Percentiles rank a stretch among this genome's conserved stretches.
These are phyloP conservation scores for Cyrtonyx montezumae DNA, from an alignment of 2,113 vertebrate species.

Conservation along the genomic window DNA sequence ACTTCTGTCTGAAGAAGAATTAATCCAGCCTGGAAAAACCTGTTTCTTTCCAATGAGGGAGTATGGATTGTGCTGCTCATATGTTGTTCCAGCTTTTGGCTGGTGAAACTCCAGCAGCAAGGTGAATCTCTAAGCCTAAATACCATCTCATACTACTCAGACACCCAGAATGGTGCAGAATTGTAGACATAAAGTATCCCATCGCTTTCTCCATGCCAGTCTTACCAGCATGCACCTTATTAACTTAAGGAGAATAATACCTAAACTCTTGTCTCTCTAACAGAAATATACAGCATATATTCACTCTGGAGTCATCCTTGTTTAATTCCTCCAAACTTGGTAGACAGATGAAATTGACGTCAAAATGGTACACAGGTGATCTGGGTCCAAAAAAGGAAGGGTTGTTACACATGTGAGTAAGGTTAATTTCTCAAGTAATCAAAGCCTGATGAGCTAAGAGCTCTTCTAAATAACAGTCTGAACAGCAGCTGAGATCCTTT, in stretches of 20 bases:
- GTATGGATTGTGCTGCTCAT: neutral
- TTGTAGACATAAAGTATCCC: accelerated
- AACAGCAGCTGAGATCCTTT: neutral
- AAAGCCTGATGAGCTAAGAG: neutral
- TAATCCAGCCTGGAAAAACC: neutral
- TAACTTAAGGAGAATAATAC: neutral
- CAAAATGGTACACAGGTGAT: neutral
- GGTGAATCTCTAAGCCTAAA: neutral
- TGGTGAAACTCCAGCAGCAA: neutral
- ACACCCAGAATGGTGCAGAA: neutral
- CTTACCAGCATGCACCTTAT: neutral
- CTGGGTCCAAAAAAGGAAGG: neutral
- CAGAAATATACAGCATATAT: neutral
- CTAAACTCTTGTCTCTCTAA: neutral
- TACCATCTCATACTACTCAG: neutral
- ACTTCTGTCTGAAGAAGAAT: neutral
- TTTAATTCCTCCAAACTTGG: neutral
- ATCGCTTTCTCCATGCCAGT: neutral
- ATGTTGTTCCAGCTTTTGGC: neutral
- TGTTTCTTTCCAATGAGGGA: neutral
- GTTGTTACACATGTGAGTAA: neutral
- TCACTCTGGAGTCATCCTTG: neutral
- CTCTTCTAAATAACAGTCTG: neutral
- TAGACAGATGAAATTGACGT: neutral
- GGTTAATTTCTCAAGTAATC: neutral